Evolutionary conservation across 2,113 vertebrate genomes (phyloP).

Genomic region (Hippolais icterina): DNA sequence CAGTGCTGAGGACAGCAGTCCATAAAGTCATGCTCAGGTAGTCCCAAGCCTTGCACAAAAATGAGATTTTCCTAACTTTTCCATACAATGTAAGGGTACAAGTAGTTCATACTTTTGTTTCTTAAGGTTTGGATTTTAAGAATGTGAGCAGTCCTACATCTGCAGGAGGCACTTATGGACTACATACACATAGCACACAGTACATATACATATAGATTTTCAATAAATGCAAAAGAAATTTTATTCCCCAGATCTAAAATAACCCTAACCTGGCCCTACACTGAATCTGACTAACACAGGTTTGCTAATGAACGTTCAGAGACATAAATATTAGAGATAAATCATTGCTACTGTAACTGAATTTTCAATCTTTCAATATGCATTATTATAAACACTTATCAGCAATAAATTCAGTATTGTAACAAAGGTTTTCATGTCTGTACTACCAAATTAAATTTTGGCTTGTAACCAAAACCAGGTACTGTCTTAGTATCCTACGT

Average conservation of each 20-base stretch:
- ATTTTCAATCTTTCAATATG: background rate
- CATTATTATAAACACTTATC: background rate
- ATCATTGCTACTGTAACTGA: background rate
- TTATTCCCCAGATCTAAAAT: background rate
- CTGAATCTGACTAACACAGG: background rate
- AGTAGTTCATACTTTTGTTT: background rate
- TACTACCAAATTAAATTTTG: background rate
- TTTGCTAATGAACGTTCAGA: background rate
- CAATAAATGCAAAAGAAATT: background rate
- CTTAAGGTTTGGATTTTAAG: background rate
- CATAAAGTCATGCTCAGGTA: background rate
- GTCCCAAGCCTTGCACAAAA: background rate
- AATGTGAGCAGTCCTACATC: background rate
- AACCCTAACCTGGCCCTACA: background rate
- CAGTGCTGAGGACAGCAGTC: background rate
- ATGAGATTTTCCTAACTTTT: background rate
- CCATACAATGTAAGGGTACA: background rate
- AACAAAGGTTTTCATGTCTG: background rate
- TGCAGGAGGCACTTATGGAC: background rate
- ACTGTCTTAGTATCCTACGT: background rate
- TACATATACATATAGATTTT: background rate
- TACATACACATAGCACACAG: too few species aligned
- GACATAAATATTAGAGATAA: background rate
- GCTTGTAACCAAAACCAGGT: background rate
- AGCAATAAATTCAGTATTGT: background rate